These are phyloP conservation scores for Rotaria magnacalcarata DNA, from an alignment of 2,888 invertebrate species.

Conservation along the genomic window DNA sequence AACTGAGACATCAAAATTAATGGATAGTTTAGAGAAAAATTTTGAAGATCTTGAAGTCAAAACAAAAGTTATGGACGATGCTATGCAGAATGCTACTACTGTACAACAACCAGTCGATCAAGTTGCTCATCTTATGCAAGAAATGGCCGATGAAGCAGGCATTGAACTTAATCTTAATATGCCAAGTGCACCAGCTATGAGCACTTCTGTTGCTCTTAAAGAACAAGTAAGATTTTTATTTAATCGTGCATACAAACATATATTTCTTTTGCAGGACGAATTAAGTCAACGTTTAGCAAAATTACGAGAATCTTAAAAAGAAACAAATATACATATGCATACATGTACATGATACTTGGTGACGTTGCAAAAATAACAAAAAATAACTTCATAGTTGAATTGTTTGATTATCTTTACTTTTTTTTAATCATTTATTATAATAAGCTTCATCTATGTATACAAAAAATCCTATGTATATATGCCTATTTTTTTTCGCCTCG, in stretches of 20 bases:
- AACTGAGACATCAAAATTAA: slow-evolving; percentile 56
- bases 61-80: slow-evolving; percentile 95
- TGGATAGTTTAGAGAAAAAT: slow-evolving; percentile 86
- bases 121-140: slow-evolving; percentile 85
- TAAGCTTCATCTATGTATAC: background rate
- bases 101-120: slow-evolving; percentile 91
- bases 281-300: slow-evolving; percentile 61
- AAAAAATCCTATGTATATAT: background rate
- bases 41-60: slow-evolving; percentile 99
- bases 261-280: slow-evolving; percentile 53
- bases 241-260: background rate
- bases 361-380: background rate
- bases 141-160: slow-evolving; percentile 99
- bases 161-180: slow-evolving; percentile 44
- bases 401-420: background rate
- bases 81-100: slow-evolving; percentile 96
- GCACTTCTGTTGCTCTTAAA: slow-evolving; percentile 40
- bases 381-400: background rate
- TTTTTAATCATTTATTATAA: background rate
- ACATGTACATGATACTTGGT: background rate
- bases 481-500: background rate
- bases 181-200: slow-evolving; percentile 33
- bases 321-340: background rate
- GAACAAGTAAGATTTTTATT: slow-evolving; percentile 39
- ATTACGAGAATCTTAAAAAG: slow-evolving; percentile 57